A percentile compares a stretch with the other conserved stretches of the same genome.
Evolutionary conservation across 2,113 vertebrate genomes (phyloP).

Genomic region (Arothron firmamentum): DNA sequence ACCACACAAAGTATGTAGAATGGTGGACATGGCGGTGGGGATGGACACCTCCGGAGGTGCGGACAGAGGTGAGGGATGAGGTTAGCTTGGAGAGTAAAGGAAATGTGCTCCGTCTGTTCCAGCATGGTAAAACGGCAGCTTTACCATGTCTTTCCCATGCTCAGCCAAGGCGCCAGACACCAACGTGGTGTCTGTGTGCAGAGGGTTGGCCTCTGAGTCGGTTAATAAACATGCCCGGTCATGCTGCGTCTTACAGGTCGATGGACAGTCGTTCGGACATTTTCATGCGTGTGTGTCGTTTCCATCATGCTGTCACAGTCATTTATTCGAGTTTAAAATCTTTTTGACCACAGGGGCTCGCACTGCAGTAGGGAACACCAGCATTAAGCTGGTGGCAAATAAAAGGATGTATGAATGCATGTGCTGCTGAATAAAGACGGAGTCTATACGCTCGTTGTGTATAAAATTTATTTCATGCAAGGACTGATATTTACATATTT

Average conservation of each 20-base stretch:
- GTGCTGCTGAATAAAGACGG: constrained; percentile 75
- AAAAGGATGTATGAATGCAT: constrained; percentile 63
- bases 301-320: constrained; percentile 64
- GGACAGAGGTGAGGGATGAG: constrained; percentile 39
- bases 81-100: constrained; percentile 46
- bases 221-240: constrained; percentile 71
- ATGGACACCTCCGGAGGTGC: constrained; percentile 43
- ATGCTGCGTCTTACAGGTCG: constrained; percentile 55
- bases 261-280: constrained; percentile 55
- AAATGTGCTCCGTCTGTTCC: constrained; percentile 65
- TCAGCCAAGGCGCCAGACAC: constrained; percentile 61
- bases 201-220: constrained; percentile 43
- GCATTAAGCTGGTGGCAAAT: constrained; percentile 42
- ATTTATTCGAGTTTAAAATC: too few relatives aligned
- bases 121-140: constrained; percentile 65
- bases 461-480: constrained; percentile 99
- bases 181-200: constrained; percentile 48
- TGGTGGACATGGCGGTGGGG: constrained; percentile 59
- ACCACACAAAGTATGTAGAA: constrained; percentile 65
- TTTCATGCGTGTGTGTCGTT: constrained; percentile 63
- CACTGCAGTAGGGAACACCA: constrained; percentile 41
- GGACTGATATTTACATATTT: constrained; percentile 80
- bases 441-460: constrained; percentile 77
- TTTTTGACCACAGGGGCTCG: constrained; percentile 18
- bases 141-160: constrained; percentile 74